Conservation (phyloP, 1,140 invertebrate genomes). For the Microplitis mediator region DNA sequence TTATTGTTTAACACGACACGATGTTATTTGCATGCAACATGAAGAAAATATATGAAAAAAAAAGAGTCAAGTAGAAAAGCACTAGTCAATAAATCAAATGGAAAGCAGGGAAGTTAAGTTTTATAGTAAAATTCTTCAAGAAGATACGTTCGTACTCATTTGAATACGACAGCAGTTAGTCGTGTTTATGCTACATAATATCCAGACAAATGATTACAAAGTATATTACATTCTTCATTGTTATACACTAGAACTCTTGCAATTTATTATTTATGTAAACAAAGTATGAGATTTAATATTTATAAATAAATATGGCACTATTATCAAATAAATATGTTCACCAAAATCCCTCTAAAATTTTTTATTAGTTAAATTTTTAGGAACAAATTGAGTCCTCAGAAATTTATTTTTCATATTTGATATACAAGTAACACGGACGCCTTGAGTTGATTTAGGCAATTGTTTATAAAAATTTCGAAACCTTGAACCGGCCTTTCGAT, state of each 20-base stretch:
- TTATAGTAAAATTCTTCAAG: not conserved
- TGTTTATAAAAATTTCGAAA: too few species aligned
- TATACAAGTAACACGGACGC: too few species aligned
- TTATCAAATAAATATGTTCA: too few species aligned
- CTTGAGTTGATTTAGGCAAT: too few species aligned
- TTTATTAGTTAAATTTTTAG: too few species aligned
- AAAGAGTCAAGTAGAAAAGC: not conserved
- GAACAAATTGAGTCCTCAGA: too few species aligned
- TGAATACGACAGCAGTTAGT: constrained; percentile 61
- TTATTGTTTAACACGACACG: not conserved
- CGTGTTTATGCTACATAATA: constrained; percentile 54
- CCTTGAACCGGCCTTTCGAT: too few species aligned
- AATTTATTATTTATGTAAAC: not conserved
- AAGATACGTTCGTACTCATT: constrained; percentile 42
- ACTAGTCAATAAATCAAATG: constrained; percentile 6
- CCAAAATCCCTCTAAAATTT: not conserved
- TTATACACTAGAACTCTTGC: not conserved
- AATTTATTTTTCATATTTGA: too few species aligned
- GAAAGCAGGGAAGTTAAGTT: not conserved
- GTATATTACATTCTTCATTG: constrained; percentile 36
- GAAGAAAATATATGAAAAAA: not conserved
- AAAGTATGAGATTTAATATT: not conserved
- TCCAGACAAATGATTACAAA: constrained; percentile 61
- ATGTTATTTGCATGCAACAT: not conserved
- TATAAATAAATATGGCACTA: not conserved